Evolutionary conservation across 2,888 invertebrate genomes (phyloP).

Genomic region (Smittia aterrima): DNA sequence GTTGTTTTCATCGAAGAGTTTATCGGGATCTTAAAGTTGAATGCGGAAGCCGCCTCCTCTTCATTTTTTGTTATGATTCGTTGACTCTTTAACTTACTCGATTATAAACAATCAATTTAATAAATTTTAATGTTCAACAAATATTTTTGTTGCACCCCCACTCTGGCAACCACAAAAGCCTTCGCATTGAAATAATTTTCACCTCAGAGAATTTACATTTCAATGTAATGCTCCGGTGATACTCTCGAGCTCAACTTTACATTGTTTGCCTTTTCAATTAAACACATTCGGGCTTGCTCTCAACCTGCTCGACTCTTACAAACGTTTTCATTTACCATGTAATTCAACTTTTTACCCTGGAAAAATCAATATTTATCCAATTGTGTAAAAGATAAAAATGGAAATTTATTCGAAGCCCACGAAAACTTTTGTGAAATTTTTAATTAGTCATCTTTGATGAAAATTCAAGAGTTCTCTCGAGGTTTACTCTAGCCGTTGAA

Average conservation of each 20-base stretch:
- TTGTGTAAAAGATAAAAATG: not conserved
- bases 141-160: not conserved
- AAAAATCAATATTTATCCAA: slow-evolving; percentile 40
- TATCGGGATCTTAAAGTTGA: too few species aligned
- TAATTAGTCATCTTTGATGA: too few species aligned
- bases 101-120: not conserved
- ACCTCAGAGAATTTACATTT: slow-evolving; percentile 17
- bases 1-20: not conserved
- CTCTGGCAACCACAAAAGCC: not conserved
- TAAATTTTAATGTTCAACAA: not conserved
- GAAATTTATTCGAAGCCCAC: slow-evolving; percentile 12
- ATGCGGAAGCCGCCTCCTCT: too few species aligned
- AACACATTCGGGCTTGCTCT: not conserved
- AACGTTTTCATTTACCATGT: slow-evolving; percentile 21
- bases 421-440: not conserved
- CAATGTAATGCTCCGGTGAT: not conserved
- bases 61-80: too few species aligned
- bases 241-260: slow-evolving; percentile 7
- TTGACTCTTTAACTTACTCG: not conserved
- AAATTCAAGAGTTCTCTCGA: too few species aligned
- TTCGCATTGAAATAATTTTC: slow-evolving; percentile 6
- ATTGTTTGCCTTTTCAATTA: slow-evolving; percentile 39
- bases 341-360: not conserved
- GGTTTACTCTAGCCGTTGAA: too few species aligned
- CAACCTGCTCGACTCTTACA: not conserved